phyloP scores from a whole-genome alignment of 2,888 invertebrate species.

The Elmis aenea region DNA sequence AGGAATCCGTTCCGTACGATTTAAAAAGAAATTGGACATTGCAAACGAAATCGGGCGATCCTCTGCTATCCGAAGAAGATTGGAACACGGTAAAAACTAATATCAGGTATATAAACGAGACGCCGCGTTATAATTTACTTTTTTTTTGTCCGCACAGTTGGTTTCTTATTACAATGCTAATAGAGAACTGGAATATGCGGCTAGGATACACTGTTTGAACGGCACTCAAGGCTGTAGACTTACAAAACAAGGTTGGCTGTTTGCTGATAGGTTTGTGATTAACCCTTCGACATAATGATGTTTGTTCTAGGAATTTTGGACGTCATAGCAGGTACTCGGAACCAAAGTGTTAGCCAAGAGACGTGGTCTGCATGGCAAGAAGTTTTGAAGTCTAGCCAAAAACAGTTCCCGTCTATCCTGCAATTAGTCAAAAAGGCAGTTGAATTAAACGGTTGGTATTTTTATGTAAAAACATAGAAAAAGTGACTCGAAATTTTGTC shows the following conservation, averaged over 20 bases:
- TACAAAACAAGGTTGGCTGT: slow-evolving; percentile 10
- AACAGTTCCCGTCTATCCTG: slow-evolving; percentile 25
- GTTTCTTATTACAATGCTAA: slow-evolving; percentile 20
- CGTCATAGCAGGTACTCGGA: slow-evolving; percentile 26
- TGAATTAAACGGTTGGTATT: slow-evolving; percentile 29
- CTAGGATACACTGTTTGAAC: slow-evolving; percentile 8
- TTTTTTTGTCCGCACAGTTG: slow-evolving; percentile 16
- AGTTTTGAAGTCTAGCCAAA: slow-evolving; percentile 12
- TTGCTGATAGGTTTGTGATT: neutral
- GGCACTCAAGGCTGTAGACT: slow-evolving; percentile 4
- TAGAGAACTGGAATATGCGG: slow-evolving; percentile 12
- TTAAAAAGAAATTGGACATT: slow-evolving; percentile 50
- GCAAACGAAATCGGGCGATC: slow-evolving; percentile 51
- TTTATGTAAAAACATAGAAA: neutral
- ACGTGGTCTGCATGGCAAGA: slow-evolving; percentile 35
- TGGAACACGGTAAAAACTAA: slow-evolving; percentile 50
- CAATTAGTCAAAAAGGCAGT: slow-evolving; percentile 32
- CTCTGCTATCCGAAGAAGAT: slow-evolving; percentile 48
- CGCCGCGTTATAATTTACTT: neutral
- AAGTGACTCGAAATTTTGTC: neutral
- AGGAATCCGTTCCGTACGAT: slow-evolving; percentile 32
- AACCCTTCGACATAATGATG: neutral
- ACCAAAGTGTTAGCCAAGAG: slow-evolving; percentile 24
- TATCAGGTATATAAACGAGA: too few relatives aligned
- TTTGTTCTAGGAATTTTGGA: slow-evolving; percentile 24